Evolutionary conservation across 2,888 invertebrate genomes (phyloP).

Genomic region (Eurytoma adleriae): DNA sequence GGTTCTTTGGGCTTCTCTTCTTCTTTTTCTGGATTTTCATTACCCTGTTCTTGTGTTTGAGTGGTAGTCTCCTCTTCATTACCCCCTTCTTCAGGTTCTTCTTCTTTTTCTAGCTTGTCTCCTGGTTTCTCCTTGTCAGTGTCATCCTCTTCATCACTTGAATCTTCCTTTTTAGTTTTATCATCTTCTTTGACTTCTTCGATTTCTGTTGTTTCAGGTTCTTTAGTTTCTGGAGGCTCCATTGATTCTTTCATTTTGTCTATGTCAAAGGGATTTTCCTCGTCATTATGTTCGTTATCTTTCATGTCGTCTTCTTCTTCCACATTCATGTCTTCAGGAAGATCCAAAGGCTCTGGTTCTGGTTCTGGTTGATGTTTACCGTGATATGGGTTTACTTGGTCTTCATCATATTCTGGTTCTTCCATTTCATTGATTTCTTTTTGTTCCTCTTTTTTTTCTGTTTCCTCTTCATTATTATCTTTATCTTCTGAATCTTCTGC

Average conservation of each 20-base stretch:
- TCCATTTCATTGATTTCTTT: slow-evolving; percentile 90
- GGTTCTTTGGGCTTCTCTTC: slow-evolving; percentile 68
- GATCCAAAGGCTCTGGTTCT: slow-evolving; percentile 90
- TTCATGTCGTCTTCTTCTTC: slow-evolving; percentile 84
- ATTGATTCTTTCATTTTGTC: slow-evolving; percentile 83
- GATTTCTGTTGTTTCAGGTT: slow-evolving; percentile 68
- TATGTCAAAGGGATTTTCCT: slow-evolving; percentile 91
- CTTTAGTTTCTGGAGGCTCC: slow-evolving; percentile 71
- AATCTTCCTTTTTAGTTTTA: slow-evolving; percentile 74
- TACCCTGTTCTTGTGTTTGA: slow-evolving; percentile 63
- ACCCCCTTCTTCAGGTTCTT: slow-evolving; percentile 62
- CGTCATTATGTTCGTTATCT: slow-evolving; percentile 79
- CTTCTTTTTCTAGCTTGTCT: slow-evolving; percentile 67
- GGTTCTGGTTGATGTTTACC: slow-evolving; percentile 86
- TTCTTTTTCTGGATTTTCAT: slow-evolving; percentile 71
- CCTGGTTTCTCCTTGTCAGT: slow-evolving; percentile 68
- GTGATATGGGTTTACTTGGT: slow-evolving; percentile 90
- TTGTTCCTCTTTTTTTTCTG: slow-evolving; percentile 78
- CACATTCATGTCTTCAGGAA: slow-evolving; percentile 91
- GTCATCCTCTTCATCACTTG: slow-evolving; percentile 76
- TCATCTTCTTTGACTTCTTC: slow-evolving; percentile 67
- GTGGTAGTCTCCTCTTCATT: slow-evolving; percentile 66
- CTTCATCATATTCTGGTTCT: slow-evolving; percentile 86
- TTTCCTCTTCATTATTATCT: slow-evolving; percentile 60
- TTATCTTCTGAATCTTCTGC: slow-evolving; percentile 54